These are phyloP conservation scores for Agrenia bidenticulata DNA, from an alignment of 2,888 invertebrate species.

Conservation along the genomic window DNA sequence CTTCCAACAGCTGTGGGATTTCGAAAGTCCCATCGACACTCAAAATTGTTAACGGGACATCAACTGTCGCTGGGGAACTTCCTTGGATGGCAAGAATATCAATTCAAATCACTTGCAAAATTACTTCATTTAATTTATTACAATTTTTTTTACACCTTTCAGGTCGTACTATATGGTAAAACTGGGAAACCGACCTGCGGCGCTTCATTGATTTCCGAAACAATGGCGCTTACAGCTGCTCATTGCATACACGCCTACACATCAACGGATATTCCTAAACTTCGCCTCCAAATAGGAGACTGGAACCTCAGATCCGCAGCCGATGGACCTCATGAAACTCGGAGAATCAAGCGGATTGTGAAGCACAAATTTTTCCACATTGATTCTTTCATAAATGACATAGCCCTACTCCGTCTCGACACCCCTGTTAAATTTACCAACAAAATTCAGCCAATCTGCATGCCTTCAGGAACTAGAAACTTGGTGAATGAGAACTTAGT, in stretches of 20 bases:
- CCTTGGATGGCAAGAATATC: constrained; percentile 42
- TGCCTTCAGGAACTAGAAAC: constrained; percentile 55
- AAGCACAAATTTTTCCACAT: constrained; percentile 81
- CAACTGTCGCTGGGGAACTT: constrained; percentile 33
- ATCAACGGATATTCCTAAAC: constrained; percentile 77
- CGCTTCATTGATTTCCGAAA: constrained; percentile 28
- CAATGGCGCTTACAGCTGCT: constrained; percentile 73
- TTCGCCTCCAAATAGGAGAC: constrained; percentile 78
- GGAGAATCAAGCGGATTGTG: constrained; percentile 77
- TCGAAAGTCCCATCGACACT: background rate
- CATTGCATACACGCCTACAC: constrained; percentile 81
- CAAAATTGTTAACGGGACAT: constrained; percentile 32
- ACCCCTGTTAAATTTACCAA: constrained; percentile 72
- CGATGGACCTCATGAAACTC: constrained; percentile 75
- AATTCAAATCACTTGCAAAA: background rate
- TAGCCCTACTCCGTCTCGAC: constrained; percentile 76
- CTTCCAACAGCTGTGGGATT: background rate
- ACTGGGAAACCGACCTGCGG: constrained; percentile 42
- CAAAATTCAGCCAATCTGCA: constrained; percentile 74
- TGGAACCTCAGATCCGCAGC: constrained; percentile 74
- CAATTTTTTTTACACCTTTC: background rate
- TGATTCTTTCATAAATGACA: constrained; percentile 79
- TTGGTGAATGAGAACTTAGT: constrained; percentile 20
- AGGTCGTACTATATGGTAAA: constrained; percentile 41
- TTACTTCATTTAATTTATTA: background rate